Evolutionary conservation across 2,113 vertebrate species (phyloP).

Genomic region (Plecotus auritus): DNA sequence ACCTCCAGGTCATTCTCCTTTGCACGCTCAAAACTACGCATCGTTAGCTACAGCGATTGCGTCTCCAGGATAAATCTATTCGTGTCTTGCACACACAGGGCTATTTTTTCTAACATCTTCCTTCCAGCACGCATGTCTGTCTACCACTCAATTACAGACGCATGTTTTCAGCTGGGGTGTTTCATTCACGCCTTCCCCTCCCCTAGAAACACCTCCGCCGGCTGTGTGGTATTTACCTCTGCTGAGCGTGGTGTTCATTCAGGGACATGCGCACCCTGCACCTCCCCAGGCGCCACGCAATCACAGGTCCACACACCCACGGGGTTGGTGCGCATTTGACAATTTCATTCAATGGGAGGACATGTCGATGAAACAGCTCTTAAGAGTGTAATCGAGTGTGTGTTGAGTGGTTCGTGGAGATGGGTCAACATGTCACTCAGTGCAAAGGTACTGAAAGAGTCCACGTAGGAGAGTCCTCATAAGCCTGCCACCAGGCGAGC

Average conservation of each 20-base stretch:
- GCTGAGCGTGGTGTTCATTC: not conserved
- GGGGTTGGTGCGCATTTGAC: not conserved
- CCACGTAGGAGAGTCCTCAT: too few relatives aligned
- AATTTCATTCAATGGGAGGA: not conserved
- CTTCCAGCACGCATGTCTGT: not conserved
- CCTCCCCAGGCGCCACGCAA: not conserved
- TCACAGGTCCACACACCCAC: not conserved
- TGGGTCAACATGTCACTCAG: not conserved
- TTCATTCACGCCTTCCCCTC: not conserved
- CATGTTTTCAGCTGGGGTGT: constrained; percentile 30
- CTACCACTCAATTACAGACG: not conserved
- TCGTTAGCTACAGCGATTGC: not conserved
- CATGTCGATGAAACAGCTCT: not conserved
- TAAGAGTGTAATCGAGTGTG: not conserved
- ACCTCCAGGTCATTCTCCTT: not conserved
- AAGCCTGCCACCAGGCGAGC: too few relatives aligned
- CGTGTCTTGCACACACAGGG: not conserved
- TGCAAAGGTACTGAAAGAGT: not conserved
- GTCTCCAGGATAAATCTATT: not conserved
- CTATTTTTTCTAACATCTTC: not conserved
- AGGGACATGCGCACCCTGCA: not conserved
- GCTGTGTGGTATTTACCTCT: not conserved
- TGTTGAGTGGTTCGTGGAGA: not conserved
- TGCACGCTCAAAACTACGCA: not conserved
- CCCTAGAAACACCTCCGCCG: not conserved